Evolutionary conservation across 2,797 vertebrate species (phyloP).

Genomic region (Meriones psammophilus): DNA sequence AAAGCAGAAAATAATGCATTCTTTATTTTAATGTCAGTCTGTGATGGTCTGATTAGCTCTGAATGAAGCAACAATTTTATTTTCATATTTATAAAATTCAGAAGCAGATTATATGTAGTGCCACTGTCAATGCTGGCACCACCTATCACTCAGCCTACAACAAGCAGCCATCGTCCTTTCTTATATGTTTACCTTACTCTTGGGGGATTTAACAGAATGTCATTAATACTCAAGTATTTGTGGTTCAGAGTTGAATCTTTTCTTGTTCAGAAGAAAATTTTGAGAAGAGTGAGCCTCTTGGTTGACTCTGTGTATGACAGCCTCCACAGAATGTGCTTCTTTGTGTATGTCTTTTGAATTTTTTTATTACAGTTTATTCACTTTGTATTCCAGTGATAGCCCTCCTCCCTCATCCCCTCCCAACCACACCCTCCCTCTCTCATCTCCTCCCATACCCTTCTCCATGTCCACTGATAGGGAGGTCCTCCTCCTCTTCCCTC

Average conservation of each 20-base stretch:
- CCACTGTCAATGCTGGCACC: background rate
- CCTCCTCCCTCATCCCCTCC: too few relatives aligned
- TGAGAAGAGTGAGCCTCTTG: background rate
- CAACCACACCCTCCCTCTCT: too few relatives aligned
- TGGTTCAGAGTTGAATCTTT: background rate
- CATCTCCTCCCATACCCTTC: too few relatives aligned
- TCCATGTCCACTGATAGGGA: too few relatives aligned
- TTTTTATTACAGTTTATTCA: too few relatives aligned
- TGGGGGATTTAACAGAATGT: background rate
- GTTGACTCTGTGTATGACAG: background rate
- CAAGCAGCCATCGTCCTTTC: background rate
- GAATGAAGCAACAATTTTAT: background rate
- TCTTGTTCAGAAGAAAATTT: background rate
- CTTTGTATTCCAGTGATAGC: too few relatives aligned
- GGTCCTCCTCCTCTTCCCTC: too few relatives aligned
- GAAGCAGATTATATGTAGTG: background rate
- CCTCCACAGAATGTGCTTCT: background rate
- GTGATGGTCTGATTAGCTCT: background rate
- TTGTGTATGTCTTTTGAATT: too few relatives aligned
- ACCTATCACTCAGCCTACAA: background rate
- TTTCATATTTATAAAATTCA: conserved; percentile 29
- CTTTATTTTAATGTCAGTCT: conserved; percentile 27
- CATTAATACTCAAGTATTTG: background rate
- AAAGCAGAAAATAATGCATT: background rate
- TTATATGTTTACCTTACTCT: background rate